These are phyloP conservation scores for Diplogasteroides magnus DNA, from an alignment of 1,140 invertebrate genomes.

Conservation along the genomic window DNA sequence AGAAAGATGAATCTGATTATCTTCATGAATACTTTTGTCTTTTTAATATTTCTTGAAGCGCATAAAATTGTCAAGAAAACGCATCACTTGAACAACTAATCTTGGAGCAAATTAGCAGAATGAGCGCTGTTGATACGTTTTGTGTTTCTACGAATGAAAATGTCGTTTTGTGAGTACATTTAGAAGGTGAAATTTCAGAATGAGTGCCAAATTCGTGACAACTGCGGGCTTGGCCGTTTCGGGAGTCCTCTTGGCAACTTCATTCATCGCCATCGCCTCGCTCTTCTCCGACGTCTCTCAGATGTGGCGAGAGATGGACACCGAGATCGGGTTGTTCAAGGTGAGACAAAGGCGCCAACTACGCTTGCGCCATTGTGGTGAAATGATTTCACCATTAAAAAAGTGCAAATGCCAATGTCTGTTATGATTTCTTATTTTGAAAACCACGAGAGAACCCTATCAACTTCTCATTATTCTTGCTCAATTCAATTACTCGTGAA, in stretches of 20 bases:
- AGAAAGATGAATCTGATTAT: no score
- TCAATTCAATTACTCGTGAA: not conserved
- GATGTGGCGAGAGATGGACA: conserved; percentile 36
- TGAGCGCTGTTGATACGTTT: no score
- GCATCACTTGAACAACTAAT: no score
- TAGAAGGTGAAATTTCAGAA: no score
- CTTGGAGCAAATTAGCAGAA: no score
- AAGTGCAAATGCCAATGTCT: not conserved
- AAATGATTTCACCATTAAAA: not conserved
- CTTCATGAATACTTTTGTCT: no score
- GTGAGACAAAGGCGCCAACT: not conserved
- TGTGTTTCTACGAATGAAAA: no score
- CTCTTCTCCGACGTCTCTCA: conserved; percentile 32
- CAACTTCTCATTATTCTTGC: not conserved
- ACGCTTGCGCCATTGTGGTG: not conserved
- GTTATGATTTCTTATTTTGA: no score
- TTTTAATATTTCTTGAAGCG: no score
- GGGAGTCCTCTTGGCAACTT: conserved; percentile 28
- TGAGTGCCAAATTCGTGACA: conserved; percentile 26
- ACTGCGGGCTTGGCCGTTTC: conserved; percentile 28
- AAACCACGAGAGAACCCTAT: no score
- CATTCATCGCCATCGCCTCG: conserved; percentile 27
- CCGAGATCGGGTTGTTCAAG: conserved; percentile 36
- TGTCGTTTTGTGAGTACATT: no score
- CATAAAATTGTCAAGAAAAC: no score